These are phyloP conservation scores for Ascidia mentula DNA, from an alignment of 23 tunicate species.

Conservation along the genomic window DNA sequence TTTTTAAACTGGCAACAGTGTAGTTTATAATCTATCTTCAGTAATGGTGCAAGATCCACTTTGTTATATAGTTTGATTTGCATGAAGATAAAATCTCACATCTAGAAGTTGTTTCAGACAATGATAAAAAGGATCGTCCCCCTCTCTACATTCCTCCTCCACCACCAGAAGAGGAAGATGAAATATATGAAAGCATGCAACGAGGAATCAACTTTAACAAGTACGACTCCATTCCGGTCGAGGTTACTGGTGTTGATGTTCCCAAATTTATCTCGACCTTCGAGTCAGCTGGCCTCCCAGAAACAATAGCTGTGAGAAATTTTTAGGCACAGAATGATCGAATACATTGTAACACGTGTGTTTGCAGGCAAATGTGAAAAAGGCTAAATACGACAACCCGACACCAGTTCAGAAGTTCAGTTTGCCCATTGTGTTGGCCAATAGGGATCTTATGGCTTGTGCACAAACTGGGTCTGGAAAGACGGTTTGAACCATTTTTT, in stretches of 20 bases:
- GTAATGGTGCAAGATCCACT: too few relatives aligned
- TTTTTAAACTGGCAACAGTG: too few relatives aligned
- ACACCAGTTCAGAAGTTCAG: conserved; percentile 96
- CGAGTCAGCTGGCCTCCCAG: conserved; percentile 71
- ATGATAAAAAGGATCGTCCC: conserved; percentile 23
- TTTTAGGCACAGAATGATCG: neutral
- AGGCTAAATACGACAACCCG: conserved; percentile 61
- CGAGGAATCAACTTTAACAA: conserved; percentile 88
- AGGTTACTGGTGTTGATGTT: conserved; percentile 83
- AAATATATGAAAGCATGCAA: conserved; percentile 54
- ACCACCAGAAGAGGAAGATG: conserved; percentile 91
- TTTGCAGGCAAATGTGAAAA: conserved; percentile 48
- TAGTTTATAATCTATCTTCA: too few relatives aligned
- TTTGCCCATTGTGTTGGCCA: conserved; percentile 61
- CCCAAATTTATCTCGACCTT: conserved; percentile 60
- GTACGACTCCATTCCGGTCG: conserved; percentile 90
- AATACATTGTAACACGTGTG: too few relatives aligned
- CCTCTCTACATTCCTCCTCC: conserved; percentile 85
- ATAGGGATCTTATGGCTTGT: conserved; percentile 97
- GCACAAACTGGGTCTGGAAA: conserved; percentile 99
- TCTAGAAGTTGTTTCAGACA: neutral
- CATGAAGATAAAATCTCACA: too few relatives aligned
- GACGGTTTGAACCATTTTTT: conserved; percentile 65
- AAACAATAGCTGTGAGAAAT: conserved; percentile 38
- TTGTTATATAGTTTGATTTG: too few relatives aligned